Conservation (phyloP, 2,797 vertebrate genomes). For the Orestias chungarensis region DNA sequence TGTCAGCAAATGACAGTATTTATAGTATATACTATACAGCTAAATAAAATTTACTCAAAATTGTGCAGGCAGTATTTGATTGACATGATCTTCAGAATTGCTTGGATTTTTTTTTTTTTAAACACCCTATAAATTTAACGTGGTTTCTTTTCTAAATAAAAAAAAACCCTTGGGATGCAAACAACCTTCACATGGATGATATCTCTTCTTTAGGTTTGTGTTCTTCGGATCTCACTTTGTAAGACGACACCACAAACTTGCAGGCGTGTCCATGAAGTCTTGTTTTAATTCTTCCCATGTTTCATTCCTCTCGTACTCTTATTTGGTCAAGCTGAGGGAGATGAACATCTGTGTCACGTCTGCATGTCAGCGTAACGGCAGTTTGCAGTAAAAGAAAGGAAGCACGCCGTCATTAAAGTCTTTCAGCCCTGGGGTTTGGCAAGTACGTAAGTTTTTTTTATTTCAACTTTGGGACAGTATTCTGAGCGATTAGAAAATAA, state of each 20-base stretch:
- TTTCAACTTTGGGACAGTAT: neutral
- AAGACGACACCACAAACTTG: constrained; percentile 64
- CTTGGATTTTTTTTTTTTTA: too few species aligned
- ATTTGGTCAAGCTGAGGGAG: constrained; percentile 41
- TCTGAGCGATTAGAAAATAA: neutral
- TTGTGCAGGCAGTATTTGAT: too few species aligned
- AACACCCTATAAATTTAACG: too few species aligned
- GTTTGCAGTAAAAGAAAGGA: constrained; percentile 6
- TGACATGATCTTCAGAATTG: too few species aligned
- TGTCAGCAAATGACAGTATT: too few species aligned
- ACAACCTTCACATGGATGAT: neutral
- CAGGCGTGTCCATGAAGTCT: constrained; percentile 46
- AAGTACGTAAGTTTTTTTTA: constrained; percentile 17
- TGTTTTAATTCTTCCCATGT: constrained; percentile 37
- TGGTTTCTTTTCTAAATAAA: too few species aligned
- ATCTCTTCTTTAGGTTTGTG: neutral
- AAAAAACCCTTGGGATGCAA: neutral
- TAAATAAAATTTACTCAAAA: too few species aligned
- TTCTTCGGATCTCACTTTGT: constrained; percentile 27
- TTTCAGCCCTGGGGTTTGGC: constrained; percentile 26
- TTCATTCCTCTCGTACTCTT: constrained; percentile 12
- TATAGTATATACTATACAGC: too few species aligned
- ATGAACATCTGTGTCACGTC: constrained; percentile 59
- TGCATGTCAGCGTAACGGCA: constrained; percentile 2
- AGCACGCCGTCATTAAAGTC: constrained; percentile 7